These are phyloP conservation scores for Scaptomyza polygonia DNA, from an alignment of 2,888 invertebrate species.

Conservation along the genomic window DNA sequence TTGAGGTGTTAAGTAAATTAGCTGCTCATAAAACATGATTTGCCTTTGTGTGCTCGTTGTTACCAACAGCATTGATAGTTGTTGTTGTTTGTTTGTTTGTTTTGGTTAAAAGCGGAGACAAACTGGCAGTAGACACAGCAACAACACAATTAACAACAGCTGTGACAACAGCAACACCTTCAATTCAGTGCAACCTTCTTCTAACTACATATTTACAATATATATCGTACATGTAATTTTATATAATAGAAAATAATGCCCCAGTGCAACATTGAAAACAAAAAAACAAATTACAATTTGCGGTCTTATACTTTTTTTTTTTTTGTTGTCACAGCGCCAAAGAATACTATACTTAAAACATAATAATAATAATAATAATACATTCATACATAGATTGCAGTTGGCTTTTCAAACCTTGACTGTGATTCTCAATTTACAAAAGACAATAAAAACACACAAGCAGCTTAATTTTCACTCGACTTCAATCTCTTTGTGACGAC, in stretches of 20 bases:
- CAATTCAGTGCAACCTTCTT: conserved; percentile 40
- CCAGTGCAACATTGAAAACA: conserved; percentile 69
- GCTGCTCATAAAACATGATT: conserved; percentile 80
- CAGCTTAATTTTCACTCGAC: conserved; percentile 23
- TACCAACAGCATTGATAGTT: conserved; percentile 45
- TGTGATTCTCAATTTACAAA: conserved; percentile 60
- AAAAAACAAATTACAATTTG: no score
- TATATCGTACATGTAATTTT: no score
- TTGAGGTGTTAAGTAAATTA: conserved; percentile 79
- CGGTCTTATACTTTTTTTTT: conserved; percentile 57
- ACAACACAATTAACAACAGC: conserved; percentile 5
- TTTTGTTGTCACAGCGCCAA: conserved; percentile 67
- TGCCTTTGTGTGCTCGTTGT: conserved; percentile 65
- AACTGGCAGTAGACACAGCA: conserved; percentile 60
- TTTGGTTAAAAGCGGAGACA: conserved; percentile 70
- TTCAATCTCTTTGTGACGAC: conserved; percentile 11
- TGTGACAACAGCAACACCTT: conserved; percentile 47
- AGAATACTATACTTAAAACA: conserved; percentile 11
- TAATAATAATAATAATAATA: conserved; percentile 6
- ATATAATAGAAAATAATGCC: conserved; percentile 46
- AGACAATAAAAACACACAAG: conserved; percentile 21
- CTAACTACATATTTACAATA: conserved; percentile 23
- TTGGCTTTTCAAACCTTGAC: conserved; percentile 63
- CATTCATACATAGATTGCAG: not conserved
- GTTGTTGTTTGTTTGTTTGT: conserved; percentile 53